A percentile compares a stretch with the other conserved stretches of the same genome.
Conservation (phyloP, 1,140 invertebrate species). For the Calycopis cecrops region DNA sequence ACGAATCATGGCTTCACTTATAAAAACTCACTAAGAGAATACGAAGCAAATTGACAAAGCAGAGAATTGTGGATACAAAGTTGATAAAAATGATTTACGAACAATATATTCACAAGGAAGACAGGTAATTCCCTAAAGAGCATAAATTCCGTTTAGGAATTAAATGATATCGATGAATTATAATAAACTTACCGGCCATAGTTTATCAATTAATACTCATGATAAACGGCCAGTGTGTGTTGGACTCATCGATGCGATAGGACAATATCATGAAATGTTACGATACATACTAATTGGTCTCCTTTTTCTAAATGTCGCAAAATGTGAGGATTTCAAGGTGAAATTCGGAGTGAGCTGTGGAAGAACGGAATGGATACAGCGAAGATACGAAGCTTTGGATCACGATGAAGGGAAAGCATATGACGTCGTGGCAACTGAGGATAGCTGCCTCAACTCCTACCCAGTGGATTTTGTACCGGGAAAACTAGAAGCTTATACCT, state of each 20-base stretch:
- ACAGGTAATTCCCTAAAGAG: too few relatives aligned
- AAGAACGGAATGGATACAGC: slow-evolving; percentile 2
- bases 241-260: slow-evolving; percentile 6
- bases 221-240: slow-evolving; percentile 9
- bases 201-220: too few relatives aligned
- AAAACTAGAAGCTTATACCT: slow-evolving; percentile 27
- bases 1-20: too few relatives aligned
- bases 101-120: too few relatives aligned
- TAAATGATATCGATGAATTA: too few relatives aligned
- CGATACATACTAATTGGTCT: slow-evolving; percentile 14
- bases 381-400: slow-evolving; percentile 9
- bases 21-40: too few relatives aligned
- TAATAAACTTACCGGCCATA: too few relatives aligned
- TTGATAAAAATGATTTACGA: too few relatives aligned
- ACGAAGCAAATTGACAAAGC: too few relatives aligned
- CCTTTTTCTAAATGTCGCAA: slow-evolving; percentile 8
- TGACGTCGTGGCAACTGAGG: slow-evolving; percentile 23
- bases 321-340: not conserved
- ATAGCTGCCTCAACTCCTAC: slow-evolving; percentile 30
- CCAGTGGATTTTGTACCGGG: slow-evolving; percentile 26
- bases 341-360: not conserved
- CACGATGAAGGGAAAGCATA: slow-evolving; percentile 16
- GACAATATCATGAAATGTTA: slow-evolving; percentile 25
- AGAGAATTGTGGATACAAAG: too few relatives aligned
- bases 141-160: too few relatives aligned